Conservation (phyloP, 2,113 vertebrate genomes). For the Silurus asotus region DNA sequence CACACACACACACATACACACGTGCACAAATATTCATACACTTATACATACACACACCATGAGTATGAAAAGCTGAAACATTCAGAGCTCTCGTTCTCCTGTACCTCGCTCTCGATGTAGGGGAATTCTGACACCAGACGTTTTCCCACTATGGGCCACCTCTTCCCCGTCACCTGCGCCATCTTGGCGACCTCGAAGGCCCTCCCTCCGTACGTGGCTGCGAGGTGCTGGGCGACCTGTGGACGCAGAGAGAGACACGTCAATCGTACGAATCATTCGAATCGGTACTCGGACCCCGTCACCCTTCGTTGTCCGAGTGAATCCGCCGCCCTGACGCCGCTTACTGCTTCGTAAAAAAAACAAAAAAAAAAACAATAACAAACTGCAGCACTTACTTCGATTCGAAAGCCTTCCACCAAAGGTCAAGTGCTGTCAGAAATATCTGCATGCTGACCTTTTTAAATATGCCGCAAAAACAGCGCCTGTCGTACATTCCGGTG, state of each 20-base stretch:
- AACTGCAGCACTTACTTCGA: conserved; percentile 59
- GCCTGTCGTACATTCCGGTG: conserved; percentile 44
- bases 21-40: background rate
- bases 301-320: background rate
- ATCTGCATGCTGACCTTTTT: conserved; percentile 78
- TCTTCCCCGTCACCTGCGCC: conserved; percentile 90
- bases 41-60: background rate
- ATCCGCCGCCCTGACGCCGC: background rate
- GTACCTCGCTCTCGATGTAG: conserved; percentile 95
- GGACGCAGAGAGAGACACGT: background rate
- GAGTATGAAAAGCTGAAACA: no score
- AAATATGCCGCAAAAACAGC: conserved; percentile 64
- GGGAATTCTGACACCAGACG: conserved; percentile 95
- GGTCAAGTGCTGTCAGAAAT: conserved; percentile 78
- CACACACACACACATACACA: background rate
- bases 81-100: background rate
- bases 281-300: background rate
- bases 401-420: conserved; percentile 67
- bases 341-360: conserved; percentile 42
- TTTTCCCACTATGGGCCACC: conserved; percentile 95
- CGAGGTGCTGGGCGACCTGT: conserved; percentile 93
- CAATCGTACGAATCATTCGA: background rate
- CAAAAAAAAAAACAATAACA: conserved; percentile 1
- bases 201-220: conserved; percentile 85
- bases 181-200: conserved; percentile 95